phyloP scores from a whole-genome alignment of 2,888 invertebrate species.

The Latrodectus elegans region DNA sequence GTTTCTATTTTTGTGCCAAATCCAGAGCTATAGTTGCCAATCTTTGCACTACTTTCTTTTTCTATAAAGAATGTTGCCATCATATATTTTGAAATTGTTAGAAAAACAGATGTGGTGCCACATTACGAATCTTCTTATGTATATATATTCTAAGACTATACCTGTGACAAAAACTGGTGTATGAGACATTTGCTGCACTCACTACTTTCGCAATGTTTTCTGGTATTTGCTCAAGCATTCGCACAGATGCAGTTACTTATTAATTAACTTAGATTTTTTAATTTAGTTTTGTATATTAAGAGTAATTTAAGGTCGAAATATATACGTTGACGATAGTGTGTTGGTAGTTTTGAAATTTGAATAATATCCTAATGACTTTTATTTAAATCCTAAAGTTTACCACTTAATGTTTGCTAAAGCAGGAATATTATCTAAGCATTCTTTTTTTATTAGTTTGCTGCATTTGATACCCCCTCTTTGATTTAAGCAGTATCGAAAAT shows the following conservation, averaged over 20 bases:
- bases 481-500: too few species aligned
- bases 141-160: slow-evolving; percentile 35
- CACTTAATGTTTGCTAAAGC: too few species aligned
- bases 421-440: too few species aligned
- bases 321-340: too few species aligned
- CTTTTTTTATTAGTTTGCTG: too few species aligned
- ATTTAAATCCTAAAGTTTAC: too few species aligned
- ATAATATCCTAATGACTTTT: too few species aligned
- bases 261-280: neutral
- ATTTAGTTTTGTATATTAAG: neutral
- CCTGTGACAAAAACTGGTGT: slow-evolving; percentile 10
- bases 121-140: slow-evolving; percentile 23
- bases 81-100: slow-evolving; percentile 64
- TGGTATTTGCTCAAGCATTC: slow-evolving; percentile 63
- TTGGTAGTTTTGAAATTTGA: too few species aligned
- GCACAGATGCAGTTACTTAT: neutral
- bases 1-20: slow-evolving; percentile 66
- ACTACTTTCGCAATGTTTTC: slow-evolving; percentile 31
- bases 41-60: slow-evolving; percentile 43
- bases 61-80: slow-evolving; percentile 38
- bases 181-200: slow-evolving; percentile 45
- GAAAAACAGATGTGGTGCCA: slow-evolving; percentile 51
- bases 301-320: neutral
- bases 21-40: slow-evolving; percentile 46
- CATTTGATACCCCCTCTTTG: too few species aligned